Evolutionary conservation across 2,888 invertebrate genomes (phyloP).

Genomic region (Drosophila colorata): DNA sequence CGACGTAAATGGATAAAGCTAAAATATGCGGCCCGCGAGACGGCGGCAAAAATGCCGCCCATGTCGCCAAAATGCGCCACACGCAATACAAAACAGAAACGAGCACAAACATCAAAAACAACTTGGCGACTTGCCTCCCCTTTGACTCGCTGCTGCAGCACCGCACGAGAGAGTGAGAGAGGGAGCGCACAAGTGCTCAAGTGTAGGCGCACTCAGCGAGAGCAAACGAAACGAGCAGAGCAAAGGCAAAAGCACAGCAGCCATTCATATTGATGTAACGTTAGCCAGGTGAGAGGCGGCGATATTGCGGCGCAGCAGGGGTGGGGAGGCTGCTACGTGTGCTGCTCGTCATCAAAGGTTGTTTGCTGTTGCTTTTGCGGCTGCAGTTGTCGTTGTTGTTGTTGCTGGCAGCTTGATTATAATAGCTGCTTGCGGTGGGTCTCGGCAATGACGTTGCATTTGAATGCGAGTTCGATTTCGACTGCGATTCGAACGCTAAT

Average conservation of each 20-base stretch:
- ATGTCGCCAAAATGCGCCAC: conserved; percentile 80
- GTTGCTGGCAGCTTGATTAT: conserved; percentile 64
- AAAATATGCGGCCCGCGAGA: conserved; percentile 70
- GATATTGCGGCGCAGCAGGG: conserved; percentile 11
- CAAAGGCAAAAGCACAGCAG: conserved; percentile 46
- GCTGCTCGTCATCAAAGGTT: conserved; percentile 58
- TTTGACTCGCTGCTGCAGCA: conserved; percentile 39
- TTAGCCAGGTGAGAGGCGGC: conserved; percentile 68
- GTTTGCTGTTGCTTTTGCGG: conserved; percentile 38
- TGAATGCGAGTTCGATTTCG: conserved; percentile 64
- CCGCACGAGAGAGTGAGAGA: conserved; percentile 17
- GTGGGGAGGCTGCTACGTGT: conserved; percentile 33
- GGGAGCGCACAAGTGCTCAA: conserved; percentile 17
- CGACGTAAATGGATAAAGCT: conserved; percentile 68
- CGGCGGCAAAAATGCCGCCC: conserved; percentile 77
- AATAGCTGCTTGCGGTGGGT: conserved; percentile 79
- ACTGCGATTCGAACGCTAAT: conserved; percentile 68
- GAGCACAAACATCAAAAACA: conserved; percentile 47
- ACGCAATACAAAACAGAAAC: conserved; percentile 66
- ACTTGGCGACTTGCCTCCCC: conserved; percentile 36
- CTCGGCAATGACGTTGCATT: conserved; percentile 73
- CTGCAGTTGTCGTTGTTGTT: conserved; percentile 21
- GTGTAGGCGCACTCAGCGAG: conserved; percentile 55
- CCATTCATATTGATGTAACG: conserved; percentile 70
- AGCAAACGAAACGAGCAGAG: conserved; percentile 11